Base-by-base conservation (phyloP, 2,888 invertebrate species). In the Eilema sororculum region DNA sequence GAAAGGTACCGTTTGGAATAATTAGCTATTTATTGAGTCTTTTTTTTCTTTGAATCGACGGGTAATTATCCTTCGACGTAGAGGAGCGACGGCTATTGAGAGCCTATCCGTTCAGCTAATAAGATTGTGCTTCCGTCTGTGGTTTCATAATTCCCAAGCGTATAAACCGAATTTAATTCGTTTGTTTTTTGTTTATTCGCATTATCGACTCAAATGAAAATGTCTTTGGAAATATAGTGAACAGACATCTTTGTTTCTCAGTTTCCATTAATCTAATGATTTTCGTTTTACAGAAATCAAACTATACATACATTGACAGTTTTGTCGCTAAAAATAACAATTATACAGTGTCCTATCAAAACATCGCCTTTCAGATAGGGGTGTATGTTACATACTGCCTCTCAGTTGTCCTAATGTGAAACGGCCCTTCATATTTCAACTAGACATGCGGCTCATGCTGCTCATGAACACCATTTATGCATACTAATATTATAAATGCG, bases 131-230 rank as follows among this genome's bases (percentile, higher is more conserved):
- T 52, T n/a, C n/a, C 52, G n/a, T 52, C 9, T 52, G 52, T 52
- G 52, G 52, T 52, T n/a, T n/a, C n/a, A n/a, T 52, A 52, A 52
- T 9, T n/a, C 52, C 52, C 52, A 52, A 52, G 52, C n/a, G 52
- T 52, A 52, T n/a, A n/a, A 6, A 52, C 52, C n/a, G 52, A 52
- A n/a, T 52, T 52, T n/a, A 52, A n/a, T 52, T 52, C 52, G n/a
- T 52, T 52, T 52, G 16, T n/a, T 20, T 52, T 52, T 52, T 46
- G 20, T n/a, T n/a, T 52, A n/a, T 52, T 52, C 41, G 16, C 41
- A 37, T 10, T 12, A 12, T 37, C 12, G 37, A 37, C 13, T 37
- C 37, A 12, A 37, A 28, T 5, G 5, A 28, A 28, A 28, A 28
- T 4, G 5, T 46, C 20, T 20, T 46, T 20, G 46, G 20, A 20